Evolutionary conservation across 1,140 invertebrate genomes (phyloP), one percentile per base, ranked within the genome.

Genomic region (Teleogryllus occipitalis): DNA sequence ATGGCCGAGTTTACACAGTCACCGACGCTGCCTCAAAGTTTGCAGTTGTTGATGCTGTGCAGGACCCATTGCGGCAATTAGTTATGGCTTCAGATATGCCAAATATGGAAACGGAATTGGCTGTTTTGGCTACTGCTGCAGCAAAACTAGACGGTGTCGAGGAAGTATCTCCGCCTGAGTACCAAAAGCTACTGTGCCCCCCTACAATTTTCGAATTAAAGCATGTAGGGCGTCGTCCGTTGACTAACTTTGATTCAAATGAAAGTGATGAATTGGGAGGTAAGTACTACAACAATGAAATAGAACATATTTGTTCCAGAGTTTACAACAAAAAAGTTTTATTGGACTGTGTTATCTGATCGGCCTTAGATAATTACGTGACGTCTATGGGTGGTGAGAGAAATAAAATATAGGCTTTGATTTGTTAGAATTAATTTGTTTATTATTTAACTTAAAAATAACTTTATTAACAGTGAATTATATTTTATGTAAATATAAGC

Each of bases 251-350:
- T 39, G 90, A 92, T 80, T 89, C 90, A 0, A 92, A 91, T 82
- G 91, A 92, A 83, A 92, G 90, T 83, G 91, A 92, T 83, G 87
- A 88, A 76, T 88, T 88, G 74, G 87, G 86, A 54, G 79, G 79
- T 80, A 72, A n/a, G 76, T 77, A 39, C 27, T 39, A 39, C 5
- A 39, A 39, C 27, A 39, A 5, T 39, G 27, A 39, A 39, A 39
- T 39, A 39, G 5, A 1, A 39, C 27, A 39, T 39, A 39, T 39
- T 39, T 39, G 27, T 2, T 39, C 27, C 27, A 39, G 27, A 1
- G 27, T 39, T 39, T 39, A 39, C 5, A 39, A 39, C 27, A 5
- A 39, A 39, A 39, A 39, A 39, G 27, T 39, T 39, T 39, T 39
- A 39, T 39, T 39, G 27, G 27, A 5, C 27, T 39, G 27, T 39